These are phyloP conservation scores for Hippopotamyrus pictus DNA, from an alignment of 2,797 vertebrate genomes.

Conservation along the genomic window DNA sequence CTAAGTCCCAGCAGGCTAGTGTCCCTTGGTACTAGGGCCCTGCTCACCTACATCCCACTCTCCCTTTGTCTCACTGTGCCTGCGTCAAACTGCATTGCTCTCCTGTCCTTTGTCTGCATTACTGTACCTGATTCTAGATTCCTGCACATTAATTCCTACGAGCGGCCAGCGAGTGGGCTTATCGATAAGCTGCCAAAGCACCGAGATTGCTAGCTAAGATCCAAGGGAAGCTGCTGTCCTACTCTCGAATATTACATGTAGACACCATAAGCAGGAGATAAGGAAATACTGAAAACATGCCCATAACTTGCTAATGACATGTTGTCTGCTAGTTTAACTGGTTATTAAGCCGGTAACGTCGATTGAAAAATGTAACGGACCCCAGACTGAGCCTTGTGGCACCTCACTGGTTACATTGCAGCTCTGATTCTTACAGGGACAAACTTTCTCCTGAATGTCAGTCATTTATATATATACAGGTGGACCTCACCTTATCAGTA, in stretches of 20 bases:
- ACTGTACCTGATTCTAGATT: not conserved
- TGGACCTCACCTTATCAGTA: not conserved
- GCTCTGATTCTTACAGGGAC: not conserved
- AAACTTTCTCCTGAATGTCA: not conserved
- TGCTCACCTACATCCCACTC: not conserved
- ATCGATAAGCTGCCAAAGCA: not conserved
- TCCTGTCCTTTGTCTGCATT: not conserved
- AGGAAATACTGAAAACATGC: not conserved
- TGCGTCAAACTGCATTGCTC: not conserved
- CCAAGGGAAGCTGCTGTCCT: not conserved
- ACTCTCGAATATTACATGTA: not conserved
- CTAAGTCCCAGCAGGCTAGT: not conserved
- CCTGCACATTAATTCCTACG: not conserved
- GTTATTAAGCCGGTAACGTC: not conserved
- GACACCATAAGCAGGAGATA: not conserved
- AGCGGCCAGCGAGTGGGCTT: not conserved
- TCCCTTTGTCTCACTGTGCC: not conserved
- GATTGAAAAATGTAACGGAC: not conserved
- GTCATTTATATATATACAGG: not conserved
- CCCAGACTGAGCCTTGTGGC: not conserved
- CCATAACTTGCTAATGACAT: not conserved
- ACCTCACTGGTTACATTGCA: not conserved
- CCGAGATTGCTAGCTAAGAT: not conserved
- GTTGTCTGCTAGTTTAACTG: not conserved
- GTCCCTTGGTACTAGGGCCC: not conserved